phyloP scores from a whole-genome alignment of 2,113 vertebrate genomes.

The Oncorhynchus nerka region DNA sequence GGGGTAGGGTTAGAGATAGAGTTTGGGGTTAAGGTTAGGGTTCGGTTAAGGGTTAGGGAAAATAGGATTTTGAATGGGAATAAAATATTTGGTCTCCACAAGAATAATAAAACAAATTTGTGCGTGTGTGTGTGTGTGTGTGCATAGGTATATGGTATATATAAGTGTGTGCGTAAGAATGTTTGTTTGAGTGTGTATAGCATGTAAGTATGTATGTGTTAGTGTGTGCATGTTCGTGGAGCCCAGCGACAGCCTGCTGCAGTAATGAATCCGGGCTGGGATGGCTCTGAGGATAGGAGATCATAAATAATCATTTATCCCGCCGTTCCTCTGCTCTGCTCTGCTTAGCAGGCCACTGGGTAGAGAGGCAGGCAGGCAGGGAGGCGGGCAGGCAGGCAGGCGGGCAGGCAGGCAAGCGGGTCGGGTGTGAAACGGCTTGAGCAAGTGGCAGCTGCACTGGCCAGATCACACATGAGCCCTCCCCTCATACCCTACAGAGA shows the following conservation, averaged over 20 bases:
- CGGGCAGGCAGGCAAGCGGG: constrained; percentile 48
- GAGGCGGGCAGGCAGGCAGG: too few relatives aligned
- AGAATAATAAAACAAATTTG: too few relatives aligned
- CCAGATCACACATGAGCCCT: constrained; percentile 41
- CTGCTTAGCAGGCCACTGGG: constrained; percentile 66
- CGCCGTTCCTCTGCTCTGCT: constrained; percentile 56
- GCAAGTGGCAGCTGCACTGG: constrained; percentile 62
- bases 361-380: constrained; percentile 44
- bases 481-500: neutral
- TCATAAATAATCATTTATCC: constrained; percentile 84
- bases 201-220: constrained; percentile 29
- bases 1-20: too few relatives aligned
- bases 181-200: neutral
- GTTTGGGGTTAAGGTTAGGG: too few relatives aligned
- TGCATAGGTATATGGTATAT: neutral
- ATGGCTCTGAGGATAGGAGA: constrained; percentile 75
- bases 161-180: neutral
- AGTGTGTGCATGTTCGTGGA: constrained; percentile 28
- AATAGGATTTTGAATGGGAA: too few relatives aligned
- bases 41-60: too few relatives aligned
- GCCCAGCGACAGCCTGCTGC: constrained; percentile 68
- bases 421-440: constrained; percentile 1
- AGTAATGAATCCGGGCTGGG: constrained; percentile 76
- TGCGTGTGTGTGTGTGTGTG: neutral
- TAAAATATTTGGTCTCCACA: too few relatives aligned